Evolutionary conservation across 2,797 vertebrate species (phyloP).

Genomic region (Peromyscus eremicus): DNA sequence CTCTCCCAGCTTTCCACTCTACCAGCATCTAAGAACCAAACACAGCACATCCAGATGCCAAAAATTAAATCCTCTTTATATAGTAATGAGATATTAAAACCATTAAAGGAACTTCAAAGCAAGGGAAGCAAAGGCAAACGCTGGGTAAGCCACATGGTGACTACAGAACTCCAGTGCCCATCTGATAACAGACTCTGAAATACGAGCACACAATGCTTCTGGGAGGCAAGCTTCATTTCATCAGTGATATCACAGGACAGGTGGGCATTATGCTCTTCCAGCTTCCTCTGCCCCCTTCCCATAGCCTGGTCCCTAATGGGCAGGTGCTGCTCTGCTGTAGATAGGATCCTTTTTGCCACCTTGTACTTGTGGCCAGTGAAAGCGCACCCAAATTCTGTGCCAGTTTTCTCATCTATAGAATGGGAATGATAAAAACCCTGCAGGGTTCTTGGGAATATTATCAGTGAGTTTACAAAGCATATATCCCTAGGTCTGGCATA

Average conservation of each 20-base stretch:
- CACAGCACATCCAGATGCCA: background rate
- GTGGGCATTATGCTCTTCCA: background rate
- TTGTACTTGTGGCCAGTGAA: background rate
- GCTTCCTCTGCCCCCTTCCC: background rate
- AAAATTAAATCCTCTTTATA: conserved; percentile 51
- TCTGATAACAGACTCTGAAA: conserved; percentile 44
- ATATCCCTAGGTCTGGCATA: background rate
- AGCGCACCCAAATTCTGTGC: background rate
- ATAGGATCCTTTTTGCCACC: background rate
- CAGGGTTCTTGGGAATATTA: background rate
- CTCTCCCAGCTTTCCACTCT: background rate
- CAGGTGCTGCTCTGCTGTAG: background rate
- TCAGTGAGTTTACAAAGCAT: background rate
- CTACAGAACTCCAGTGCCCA: background rate
- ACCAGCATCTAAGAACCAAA: background rate
- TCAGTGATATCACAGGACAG: background rate
- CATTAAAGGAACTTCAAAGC: conserved; percentile 66
- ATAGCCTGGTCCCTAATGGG: background rate
- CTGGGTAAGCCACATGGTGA: background rate
- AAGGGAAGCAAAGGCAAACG: conserved; percentile 46
- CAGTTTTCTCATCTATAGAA: conserved; percentile 13
- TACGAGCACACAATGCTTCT: background rate
- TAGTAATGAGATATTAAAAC: conserved; percentile 47
- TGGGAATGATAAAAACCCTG: background rate
- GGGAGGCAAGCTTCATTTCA: background rate